Evolutionary conservation across 2,888 invertebrate species (phyloP).

Genomic region (Leptopilina myrica): DNA sequence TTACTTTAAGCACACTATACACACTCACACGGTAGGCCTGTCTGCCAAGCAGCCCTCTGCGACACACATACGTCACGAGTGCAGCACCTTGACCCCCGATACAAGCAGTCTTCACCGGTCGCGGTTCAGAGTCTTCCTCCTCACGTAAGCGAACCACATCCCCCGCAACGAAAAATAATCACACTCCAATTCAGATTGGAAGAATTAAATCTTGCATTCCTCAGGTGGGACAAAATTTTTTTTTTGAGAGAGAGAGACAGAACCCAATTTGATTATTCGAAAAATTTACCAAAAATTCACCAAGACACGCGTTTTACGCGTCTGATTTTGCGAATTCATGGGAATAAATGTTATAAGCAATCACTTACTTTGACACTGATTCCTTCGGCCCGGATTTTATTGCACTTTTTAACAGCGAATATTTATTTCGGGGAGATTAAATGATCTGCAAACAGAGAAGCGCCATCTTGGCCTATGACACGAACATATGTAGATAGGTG

Average conservation of each 20-base stretch:
- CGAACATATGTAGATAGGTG: not conserved
- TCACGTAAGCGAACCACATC: slow-evolving; percentile 22
- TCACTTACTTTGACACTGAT: not conserved
- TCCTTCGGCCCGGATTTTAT: not conserved
- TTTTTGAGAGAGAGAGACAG: too few relatives aligned
- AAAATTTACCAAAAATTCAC: slow-evolving; percentile 62
- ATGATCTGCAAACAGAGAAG: slow-evolving; percentile 70
- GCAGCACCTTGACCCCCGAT: slow-evolving; percentile 63
- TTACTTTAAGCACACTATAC: slow-evolving; percentile 53
- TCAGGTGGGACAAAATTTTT: slow-evolving; percentile 55
- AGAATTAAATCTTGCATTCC: slow-evolving; percentile 55
- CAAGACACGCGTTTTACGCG: slow-evolving; percentile 53
- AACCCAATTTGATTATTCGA: slow-evolving; percentile 70
- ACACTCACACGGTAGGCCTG: slow-evolving; percentile 48
- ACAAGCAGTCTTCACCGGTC: slow-evolving; percentile 31
- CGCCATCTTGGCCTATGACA: slow-evolving; percentile 68
- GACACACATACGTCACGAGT: slow-evolving; percentile 73
- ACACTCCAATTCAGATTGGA: not conserved
- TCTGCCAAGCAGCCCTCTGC: slow-evolving; percentile 67
- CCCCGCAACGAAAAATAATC: not conserved
- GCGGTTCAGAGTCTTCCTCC: slow-evolving; percentile 22
- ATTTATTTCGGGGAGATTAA: slow-evolving; percentile 70
- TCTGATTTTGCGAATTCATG: slow-evolving; percentile 8
- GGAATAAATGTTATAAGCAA: not conserved
- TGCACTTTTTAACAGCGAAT: slow-evolving; percentile 39